A percentile compares a stretch with the other conserved stretches of the same genome.
These are phyloP conservation scores for Gallinago nigripennis DNA, from an alignment of 2,797 vertebrate genomes.

Conservation along the genomic window DNA sequence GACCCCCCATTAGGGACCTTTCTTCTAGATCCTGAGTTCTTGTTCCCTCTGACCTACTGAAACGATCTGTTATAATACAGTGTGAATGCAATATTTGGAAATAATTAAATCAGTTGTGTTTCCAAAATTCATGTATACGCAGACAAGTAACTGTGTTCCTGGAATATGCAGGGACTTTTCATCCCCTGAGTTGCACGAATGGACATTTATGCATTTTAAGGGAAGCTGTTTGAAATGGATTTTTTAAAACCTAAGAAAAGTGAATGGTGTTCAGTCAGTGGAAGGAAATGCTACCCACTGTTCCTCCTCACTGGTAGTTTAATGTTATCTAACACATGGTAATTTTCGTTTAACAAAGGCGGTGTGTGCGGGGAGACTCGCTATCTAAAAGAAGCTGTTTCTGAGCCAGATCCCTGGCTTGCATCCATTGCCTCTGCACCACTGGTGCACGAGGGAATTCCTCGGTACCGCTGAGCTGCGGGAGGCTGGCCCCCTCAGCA, in stretches of 20 bases:
- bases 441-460: not conserved
- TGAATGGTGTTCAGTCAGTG: not conserved
- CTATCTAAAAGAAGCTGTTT: not conserved
- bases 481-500: not conserved
- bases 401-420: not conserved
- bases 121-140: not conserved
- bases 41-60: not conserved
- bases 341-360: not conserved
- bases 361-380: rapidly evolving
- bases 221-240: not conserved
- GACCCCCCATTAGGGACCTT: not conserved
- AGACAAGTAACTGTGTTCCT: not conserved
- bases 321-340: not conserved
- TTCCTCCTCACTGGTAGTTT: not conserved
- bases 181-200: not conserved
- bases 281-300: not conserved
- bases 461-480: rapidly evolving
- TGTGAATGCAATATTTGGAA: not conserved
- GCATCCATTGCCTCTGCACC: not conserved
- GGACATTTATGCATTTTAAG: not conserved
- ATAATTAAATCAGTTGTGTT: not conserved
- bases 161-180: not conserved
- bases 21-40: not conserved
- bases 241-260: not conserved
- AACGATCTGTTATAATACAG: not conserved